phyloP scores from a whole-genome alignment of 2,888 invertebrate genomes.

The Diaprepes abbreviatus region DNA sequence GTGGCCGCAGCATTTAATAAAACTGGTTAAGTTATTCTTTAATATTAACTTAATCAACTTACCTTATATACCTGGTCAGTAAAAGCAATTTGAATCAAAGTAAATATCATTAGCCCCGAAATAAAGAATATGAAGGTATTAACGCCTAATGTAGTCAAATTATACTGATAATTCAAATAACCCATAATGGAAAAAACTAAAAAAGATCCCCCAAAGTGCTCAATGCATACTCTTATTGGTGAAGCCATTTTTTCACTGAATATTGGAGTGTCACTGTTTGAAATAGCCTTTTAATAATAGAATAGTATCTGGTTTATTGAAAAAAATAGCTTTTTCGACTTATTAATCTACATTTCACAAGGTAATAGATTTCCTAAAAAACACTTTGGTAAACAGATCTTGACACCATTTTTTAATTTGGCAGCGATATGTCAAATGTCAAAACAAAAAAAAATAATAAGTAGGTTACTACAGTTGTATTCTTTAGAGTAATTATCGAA shows the following conservation, averaged over 20 bases:
- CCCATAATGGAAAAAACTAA: slow-evolving; percentile 51
- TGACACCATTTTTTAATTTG: slow-evolving; percentile 12
- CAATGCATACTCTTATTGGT: slow-evolving; percentile 31
- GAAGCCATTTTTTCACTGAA: slow-evolving; percentile 26
- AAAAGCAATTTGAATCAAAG: slow-evolving; percentile 43
- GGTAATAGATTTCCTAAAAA: slow-evolving; percentile 3
- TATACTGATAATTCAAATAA: slow-evolving; percentile 51
- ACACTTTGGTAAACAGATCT: slow-evolving; percentile 11
- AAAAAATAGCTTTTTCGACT: slow-evolving; percentile 12
- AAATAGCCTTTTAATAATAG: slow-evolving; percentile 9
- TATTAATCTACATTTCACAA: slow-evolving; percentile 27
- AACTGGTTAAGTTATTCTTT: too few species aligned
- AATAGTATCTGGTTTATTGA: slow-evolving; percentile 6
- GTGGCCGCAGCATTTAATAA: too few species aligned
- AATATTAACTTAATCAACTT: too few species aligned
- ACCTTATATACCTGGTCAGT: slow-evolving; percentile 35
- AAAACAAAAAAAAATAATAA: too few species aligned
- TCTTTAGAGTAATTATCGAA: too few species aligned
- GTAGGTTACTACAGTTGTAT: too few species aligned
- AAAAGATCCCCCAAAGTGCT: slow-evolving; percentile 48
- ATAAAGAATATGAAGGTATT: slow-evolving; percentile 49
- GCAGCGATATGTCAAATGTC: not conserved
- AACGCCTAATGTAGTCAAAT: slow-evolving; percentile 44
- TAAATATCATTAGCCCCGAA: slow-evolving; percentile 35
- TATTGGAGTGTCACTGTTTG: not conserved